Evolutionary conservation across 2,113 vertebrate species (phyloP).

Genomic region (Dryoscopus gambensis): DNA sequence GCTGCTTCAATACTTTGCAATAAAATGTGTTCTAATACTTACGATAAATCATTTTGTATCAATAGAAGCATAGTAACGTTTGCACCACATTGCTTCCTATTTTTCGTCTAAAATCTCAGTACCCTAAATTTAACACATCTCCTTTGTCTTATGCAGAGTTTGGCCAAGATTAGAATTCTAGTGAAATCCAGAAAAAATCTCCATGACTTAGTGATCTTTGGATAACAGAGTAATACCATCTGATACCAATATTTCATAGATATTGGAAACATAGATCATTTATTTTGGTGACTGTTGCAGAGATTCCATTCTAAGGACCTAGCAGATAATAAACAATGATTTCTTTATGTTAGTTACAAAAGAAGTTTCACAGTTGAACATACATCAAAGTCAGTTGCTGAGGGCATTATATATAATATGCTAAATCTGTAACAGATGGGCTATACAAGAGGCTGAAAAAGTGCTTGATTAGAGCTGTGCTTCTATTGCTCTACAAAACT

Average conservation of each 20-base stretch:
- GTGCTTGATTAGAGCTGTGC: constrained; percentile 31
- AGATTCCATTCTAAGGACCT: not conserved
- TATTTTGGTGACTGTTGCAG: constrained; percentile 1
- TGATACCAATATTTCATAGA: constrained; percentile 18
- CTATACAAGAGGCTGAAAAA: constrained; percentile 28
- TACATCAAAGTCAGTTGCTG: constrained; percentile 30
- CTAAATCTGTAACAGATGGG: constrained; percentile 52
- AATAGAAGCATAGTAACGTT: not conserved
- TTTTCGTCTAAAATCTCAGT: not conserved
- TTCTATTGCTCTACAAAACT: constrained; percentile 38
- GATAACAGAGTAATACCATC: not conserved
- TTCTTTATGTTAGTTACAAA: constrained; percentile 23
- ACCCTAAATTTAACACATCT: not conserved
- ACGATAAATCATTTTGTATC: not conserved
- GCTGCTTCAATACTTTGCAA: not conserved
- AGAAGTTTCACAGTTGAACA: constrained; percentile 1
- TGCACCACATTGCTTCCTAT: not conserved
- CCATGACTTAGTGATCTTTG: not conserved
- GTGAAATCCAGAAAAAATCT: not conserved
- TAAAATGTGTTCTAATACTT: not conserved
- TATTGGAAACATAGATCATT: not conserved
- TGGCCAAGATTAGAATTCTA: not conserved
- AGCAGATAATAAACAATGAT: constrained; percentile 39
- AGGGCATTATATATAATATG: constrained; percentile 19
- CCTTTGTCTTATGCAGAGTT: not conserved